phyloP scores from a whole-genome alignment of 35 echinoderm and acorn worm genomes.

The Apostichopus parvimensis region DNA sequence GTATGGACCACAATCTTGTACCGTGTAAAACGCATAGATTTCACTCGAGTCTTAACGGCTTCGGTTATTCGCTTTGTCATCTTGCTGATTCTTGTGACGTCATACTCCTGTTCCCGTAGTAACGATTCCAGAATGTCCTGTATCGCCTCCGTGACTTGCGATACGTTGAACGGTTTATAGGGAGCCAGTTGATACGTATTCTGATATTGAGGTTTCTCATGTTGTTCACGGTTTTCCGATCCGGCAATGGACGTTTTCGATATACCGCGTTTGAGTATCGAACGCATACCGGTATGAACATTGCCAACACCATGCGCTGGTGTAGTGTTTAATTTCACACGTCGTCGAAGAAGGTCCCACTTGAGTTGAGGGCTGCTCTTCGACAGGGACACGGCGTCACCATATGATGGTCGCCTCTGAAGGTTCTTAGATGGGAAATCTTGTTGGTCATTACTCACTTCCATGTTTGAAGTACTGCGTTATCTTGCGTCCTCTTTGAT shows the following conservation, averaged over 20 bases:
- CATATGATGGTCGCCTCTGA: not conserved
- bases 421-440: not conserved
- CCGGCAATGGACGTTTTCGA: not conserved
- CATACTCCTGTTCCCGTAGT: slow-evolving; percentile 36
- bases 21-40: slow-evolving; percentile 24
- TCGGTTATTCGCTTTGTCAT: slow-evolving; percentile 51
- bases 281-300: not conserved
- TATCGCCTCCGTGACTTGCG: slow-evolving; percentile 34
- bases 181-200: slow-evolving; percentile 37
- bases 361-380: not conserved
- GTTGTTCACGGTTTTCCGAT: slow-evolving; percentile 1
- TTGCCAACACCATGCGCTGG: not conserved
- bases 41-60: slow-evolving; percentile 53
- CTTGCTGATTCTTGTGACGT: not conserved
- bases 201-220: not conserved
- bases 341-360: slow-evolving; percentile 26
- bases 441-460: not conserved
- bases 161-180: not conserved
- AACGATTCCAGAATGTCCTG: slow-evolving; percentile 18
- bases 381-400: not conserved
- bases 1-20: slow-evolving; percentile 60
- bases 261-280: slow-evolving; percentile 20
- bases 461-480: not conserved
- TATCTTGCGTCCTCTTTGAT: not conserved
- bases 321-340: slow-evolving; percentile 11